Evolutionary conservation across 2,797 vertebrate genomes (phyloP).

Genomic region (Scleropages formosus): DNA sequence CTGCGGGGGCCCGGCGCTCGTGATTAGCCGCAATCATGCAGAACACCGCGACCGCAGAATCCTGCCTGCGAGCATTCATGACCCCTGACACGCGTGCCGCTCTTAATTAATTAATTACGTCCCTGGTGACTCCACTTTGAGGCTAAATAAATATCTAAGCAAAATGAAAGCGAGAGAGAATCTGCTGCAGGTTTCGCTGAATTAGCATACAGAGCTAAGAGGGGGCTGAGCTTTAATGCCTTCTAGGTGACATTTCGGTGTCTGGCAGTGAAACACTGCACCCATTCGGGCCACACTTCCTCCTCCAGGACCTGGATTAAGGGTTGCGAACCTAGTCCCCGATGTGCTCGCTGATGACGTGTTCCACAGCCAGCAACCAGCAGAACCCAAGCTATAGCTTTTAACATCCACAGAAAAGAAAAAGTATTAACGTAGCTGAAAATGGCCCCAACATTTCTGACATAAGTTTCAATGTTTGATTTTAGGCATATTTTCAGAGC

Average conservation of each 20-base stretch:
- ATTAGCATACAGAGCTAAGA: slow-evolving; percentile 62
- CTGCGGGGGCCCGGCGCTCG: slow-evolving; percentile 67
- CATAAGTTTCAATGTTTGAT: too few species aligned
- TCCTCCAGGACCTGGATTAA: neutral
- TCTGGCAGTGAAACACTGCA: slow-evolving; percentile 53
- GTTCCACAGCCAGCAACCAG: too few species aligned
- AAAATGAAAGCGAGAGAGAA: slow-evolving; percentile 41
- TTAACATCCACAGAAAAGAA: too few species aligned
- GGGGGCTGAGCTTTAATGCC: slow-evolving; percentile 46
- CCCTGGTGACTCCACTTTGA: slow-evolving; percentile 75
- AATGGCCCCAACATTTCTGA: too few species aligned
- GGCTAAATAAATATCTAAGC: slow-evolving; percentile 59
- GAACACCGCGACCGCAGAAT: slow-evolving; percentile 65
- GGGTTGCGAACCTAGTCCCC: neutral
- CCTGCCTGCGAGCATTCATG: slow-evolving; percentile 60
- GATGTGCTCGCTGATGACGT: neutral
- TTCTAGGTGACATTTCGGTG: slow-evolving; percentile 54
- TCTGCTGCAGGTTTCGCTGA: slow-evolving; percentile 61
- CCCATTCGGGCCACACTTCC: neutral
- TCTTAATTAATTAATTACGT: slow-evolving; percentile 79
- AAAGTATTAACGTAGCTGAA: too few species aligned
- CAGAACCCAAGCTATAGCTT: neutral
- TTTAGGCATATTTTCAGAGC: too few species aligned
- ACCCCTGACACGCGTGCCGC: slow-evolving; percentile 50
- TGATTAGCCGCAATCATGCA: slow-evolving; percentile 78